Conservation (phyloP, 2,113 vertebrate species). For the Protomyctophum bolini region DNA sequence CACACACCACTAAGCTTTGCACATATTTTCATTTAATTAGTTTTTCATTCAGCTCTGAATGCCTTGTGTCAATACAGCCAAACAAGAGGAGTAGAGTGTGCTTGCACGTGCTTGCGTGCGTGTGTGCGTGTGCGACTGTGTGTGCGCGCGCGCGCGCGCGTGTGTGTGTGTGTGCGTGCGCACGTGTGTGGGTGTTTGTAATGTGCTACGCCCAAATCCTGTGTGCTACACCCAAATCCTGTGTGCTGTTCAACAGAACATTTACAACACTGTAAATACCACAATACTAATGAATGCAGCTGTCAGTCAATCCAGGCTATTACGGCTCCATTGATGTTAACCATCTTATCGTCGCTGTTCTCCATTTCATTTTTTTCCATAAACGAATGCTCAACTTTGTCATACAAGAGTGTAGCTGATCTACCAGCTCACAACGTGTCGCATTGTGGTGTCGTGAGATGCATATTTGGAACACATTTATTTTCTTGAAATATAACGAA, state of each 20-base stretch:
- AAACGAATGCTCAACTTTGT: no score
- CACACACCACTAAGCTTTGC: constrained; percentile 69
- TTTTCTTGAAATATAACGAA: not conserved
- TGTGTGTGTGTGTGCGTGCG: no score
- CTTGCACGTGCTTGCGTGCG: not conserved
- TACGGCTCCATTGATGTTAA: not conserved
- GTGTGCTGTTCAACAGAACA: constrained; percentile 22
- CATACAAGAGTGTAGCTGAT: no score
- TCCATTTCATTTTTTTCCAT: not conserved
- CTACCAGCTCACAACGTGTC: no score
- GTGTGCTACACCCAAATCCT: not conserved
- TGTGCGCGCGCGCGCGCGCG: no score
- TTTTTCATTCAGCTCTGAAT: constrained; percentile 76
- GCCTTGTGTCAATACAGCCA: constrained; percentile 63
- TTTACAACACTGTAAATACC: constrained; percentile 8
- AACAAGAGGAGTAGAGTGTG: constrained; percentile 53
- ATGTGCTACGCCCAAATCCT: constrained; percentile 37
- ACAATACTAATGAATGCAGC: constrained; percentile 3
- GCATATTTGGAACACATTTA: not conserved
- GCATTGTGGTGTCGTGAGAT: no score
- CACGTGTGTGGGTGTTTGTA: not conserved
- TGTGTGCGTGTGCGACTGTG: no score
- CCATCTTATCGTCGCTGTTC: not conserved
- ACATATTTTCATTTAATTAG: constrained; percentile 83
- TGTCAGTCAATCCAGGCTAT: not conserved